These are phyloP conservation scores for Octodonta nipae DNA, from an alignment of 2,888 invertebrate genomes.

Conservation along the genomic window DNA sequence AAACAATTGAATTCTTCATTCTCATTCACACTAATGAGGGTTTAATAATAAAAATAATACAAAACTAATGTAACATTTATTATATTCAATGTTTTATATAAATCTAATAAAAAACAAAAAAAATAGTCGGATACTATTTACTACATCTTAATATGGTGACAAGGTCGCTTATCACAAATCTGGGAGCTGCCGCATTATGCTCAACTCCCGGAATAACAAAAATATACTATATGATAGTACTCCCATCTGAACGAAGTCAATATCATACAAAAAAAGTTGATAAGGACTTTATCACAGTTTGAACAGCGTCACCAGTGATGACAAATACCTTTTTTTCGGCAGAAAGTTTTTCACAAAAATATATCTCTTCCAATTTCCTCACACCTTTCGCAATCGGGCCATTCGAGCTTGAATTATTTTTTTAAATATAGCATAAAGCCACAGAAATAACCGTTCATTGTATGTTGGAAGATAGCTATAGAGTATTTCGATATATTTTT, in stretches of 20 bases:
- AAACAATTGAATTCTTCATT: too few species aligned
- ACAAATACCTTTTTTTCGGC: too few species aligned
- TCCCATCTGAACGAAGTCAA: constrained; percentile 45
- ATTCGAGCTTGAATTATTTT: too few species aligned
- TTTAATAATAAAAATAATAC: background rate
- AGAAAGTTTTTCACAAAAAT: too few species aligned
- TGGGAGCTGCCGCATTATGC: constrained; percentile 14
- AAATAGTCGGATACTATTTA: background rate
- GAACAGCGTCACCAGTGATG: constrained; percentile 28
- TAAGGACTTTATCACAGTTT: constrained; percentile 42
- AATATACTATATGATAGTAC: constrained; percentile 39
- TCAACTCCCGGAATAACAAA: constrained; percentile 15
- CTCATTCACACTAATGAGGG: too few species aligned
- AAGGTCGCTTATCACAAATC: constrained; percentile 36
- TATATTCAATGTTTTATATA: constrained; percentile 1
- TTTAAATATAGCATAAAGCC: too few species aligned
- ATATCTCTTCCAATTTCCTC: too few species aligned
- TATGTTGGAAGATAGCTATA: too few species aligned
- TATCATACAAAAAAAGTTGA: constrained; percentile 40
- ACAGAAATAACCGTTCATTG: too few species aligned
- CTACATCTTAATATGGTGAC: constrained; percentile 26
- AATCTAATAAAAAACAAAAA: constrained; percentile 2
- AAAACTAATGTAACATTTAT: background rate
- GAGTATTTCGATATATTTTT: too few species aligned
- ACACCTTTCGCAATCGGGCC: too few species aligned